phyloP scores from a whole-genome alignment of 1,140 invertebrate genomes.

The Sminthurides bifidus region DNA sequence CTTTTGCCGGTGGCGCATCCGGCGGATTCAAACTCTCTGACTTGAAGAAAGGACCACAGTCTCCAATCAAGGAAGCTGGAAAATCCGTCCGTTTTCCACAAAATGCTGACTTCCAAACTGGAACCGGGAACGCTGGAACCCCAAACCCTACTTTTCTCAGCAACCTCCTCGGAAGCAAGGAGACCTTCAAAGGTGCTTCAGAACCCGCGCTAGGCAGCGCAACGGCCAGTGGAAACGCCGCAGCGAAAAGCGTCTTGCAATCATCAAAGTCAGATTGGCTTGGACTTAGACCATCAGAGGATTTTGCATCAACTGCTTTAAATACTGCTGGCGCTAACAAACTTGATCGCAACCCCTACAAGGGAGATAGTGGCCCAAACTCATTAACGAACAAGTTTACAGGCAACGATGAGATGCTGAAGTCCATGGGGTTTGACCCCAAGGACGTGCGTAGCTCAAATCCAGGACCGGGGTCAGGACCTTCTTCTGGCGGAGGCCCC shows the following conservation, averaged over 20 bases:
- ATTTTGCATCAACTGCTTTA: not conserved
- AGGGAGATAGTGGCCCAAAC: too few species aligned
- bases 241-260: too few species aligned
- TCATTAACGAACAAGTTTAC: too few species aligned
- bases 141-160: not conserved
- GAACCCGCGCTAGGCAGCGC: not conserved
- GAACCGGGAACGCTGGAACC: not conserved
- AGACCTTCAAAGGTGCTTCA: not conserved
- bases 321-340: constrained; percentile 1
- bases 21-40: constrained; percentile 8
- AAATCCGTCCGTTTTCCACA: constrained; percentile 2
- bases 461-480: too few species aligned
- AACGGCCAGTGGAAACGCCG: not conserved
- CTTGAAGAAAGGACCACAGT: not conserved
- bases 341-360: too few species aligned
- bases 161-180: not conserved
- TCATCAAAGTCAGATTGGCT: constrained; percentile 5
- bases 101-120: not conserved
- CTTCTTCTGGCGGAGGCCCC: too few species aligned
- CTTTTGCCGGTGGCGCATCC: not conserved
- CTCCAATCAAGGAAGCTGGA: not conserved
- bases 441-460: not conserved
- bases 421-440: not conserved
- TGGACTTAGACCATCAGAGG: not conserved
- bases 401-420: not conserved